These are phyloP conservation scores for Eretmocerus hayati DNA, from an alignment of 2,888 invertebrate species.

Conservation along the genomic window DNA sequence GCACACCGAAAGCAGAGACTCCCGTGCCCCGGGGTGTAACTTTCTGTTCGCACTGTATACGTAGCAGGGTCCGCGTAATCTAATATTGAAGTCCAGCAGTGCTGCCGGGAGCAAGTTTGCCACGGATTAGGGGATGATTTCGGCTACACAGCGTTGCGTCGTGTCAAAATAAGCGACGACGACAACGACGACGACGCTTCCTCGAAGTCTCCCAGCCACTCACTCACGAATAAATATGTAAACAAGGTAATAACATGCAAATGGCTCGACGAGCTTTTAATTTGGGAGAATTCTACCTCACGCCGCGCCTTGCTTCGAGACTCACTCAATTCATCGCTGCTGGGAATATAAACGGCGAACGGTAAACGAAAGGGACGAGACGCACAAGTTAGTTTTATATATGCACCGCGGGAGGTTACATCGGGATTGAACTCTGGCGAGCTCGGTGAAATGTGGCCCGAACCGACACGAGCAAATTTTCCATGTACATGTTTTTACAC, in stretches of 20 bases:
- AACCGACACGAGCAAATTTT: no score
- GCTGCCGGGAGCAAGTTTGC: conserved; percentile 19
- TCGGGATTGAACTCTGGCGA: neutral
- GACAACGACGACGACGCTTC: neutral
- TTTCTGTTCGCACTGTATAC: conserved; percentile 21
- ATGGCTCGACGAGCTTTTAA: conserved; percentile 33
- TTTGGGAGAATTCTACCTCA: conserved; percentile 13
- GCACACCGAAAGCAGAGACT: neutral
- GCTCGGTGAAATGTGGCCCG: neutral
- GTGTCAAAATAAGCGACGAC: conserved; percentile 9
- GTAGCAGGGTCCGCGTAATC: conserved; percentile 19
- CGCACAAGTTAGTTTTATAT: neutral
- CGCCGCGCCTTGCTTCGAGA: neutral
- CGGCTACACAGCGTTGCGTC: neutral
- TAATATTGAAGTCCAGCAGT: conserved; percentile 19
- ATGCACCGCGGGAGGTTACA: neutral
- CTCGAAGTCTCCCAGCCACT: neutral
- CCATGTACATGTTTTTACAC: no score
- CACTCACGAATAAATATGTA: conserved; percentile 37
- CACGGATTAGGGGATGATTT: conserved; percentile 23
- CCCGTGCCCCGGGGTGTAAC: conserved; percentile 7
- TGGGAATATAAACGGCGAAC: neutral
- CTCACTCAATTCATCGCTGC: neutral
- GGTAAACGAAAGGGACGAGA: neutral
- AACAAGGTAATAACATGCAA: conserved; percentile 46